Evolutionary conservation across 2,113 vertebrate genomes (phyloP), one percentile per base, ranked within the genome.

Genomic region (Hippocampus zosterae): DNA sequence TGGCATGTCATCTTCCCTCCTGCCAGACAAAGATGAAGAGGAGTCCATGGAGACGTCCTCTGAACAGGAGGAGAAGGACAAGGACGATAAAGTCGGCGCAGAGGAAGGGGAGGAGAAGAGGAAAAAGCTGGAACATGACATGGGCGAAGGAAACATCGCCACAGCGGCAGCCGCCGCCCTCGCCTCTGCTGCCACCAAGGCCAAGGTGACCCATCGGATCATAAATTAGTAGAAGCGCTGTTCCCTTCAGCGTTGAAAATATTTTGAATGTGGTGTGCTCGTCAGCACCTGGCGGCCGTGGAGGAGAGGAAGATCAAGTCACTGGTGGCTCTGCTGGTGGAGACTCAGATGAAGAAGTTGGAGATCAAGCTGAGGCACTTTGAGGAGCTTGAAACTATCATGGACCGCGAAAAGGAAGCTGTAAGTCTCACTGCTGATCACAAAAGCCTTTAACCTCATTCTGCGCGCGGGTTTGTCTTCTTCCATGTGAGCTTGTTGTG

Each of bases 261-360:
- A 33, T 33, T 2, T 60, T 33, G 13, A 1, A 33, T 9, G 56
- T 1, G 2, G 18, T 53, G n/a, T 50, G 18, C 16, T 55, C 50
- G 5, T 42, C 81, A 99, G 97, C 97, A 98, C 78, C 83, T 99
- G 68, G 97, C 97, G 0, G 96, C 96, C 0, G 96, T 98, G 65
- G 97, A 99, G 79, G 97, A 99, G 81, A 91, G 96, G 37, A 99
- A 98, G 85, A 99, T 99, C 87, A 99, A 99, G 83, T 98, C 97
- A 48, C 84, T 99, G 75, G 97, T 99, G 0, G 97, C 97, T 19
- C 92, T 99, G 50, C 83, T 99, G 88, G 97, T 99, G 76, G 97
- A 99, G 80, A 99, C 97, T 0, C 97, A 99, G 88, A 99, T 99
- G 97, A 99, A 99, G 92, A 99, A 99, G 80, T 86, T 99, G 86